These are phyloP conservation scores for Rapana venosa DNA, from an alignment of 2,888 invertebrate species.

Conservation along the genomic window DNA sequence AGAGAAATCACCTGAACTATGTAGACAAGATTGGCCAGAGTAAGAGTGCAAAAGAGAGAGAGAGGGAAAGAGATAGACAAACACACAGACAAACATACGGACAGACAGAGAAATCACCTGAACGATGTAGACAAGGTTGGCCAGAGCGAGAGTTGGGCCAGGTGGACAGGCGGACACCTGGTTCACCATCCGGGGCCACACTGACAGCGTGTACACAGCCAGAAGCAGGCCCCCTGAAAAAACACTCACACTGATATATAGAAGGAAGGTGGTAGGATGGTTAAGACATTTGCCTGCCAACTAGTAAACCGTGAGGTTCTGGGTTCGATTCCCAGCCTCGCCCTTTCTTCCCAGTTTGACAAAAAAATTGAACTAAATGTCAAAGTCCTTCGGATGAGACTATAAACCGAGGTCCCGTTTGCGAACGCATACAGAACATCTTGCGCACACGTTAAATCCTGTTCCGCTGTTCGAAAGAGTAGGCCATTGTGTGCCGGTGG, in stretches of 20 bases:
- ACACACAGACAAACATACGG: not conserved
- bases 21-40: not conserved
- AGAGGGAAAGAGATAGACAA: not conserved
- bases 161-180: slow-evolving; percentile 69
- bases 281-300: not conserved
- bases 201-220: slow-evolving; percentile 72
- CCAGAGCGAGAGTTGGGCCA: slow-evolving; percentile 67
- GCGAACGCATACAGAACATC: no score
- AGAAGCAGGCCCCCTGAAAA: slow-evolving; percentile 71
- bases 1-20: slow-evolving; percentile 64
- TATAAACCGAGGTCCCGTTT: no score
- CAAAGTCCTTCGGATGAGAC: no score
- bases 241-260: not conserved
- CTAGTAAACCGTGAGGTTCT: not conserved
- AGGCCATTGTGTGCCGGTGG: no score
- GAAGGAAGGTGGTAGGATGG: no score
- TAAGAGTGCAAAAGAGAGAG: not conserved
- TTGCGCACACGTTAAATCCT: no score
- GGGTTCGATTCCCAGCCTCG: no score
- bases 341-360: no score
- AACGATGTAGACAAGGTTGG: slow-evolving; percentile 70
- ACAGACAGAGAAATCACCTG: slow-evolving; percentile 57
- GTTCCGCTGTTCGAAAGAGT: no score
- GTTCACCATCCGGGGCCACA: slow-evolving; percentile 75
- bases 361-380: no score